phyloP scores from a whole-genome alignment of 2,888 invertebrate species.

The Standfussiana lucernea region DNA sequence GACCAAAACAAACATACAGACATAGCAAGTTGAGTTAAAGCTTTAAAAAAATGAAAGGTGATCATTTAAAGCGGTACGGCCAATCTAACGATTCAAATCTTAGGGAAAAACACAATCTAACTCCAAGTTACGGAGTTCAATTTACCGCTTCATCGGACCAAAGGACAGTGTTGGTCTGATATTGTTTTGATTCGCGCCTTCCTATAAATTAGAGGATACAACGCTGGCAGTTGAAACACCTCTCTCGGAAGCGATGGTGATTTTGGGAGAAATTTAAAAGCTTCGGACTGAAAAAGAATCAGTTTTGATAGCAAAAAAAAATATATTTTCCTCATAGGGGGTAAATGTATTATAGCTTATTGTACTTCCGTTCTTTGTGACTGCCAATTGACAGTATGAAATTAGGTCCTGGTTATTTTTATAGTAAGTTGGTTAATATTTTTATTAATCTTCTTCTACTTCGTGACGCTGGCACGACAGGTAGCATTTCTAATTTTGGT shows the following conservation, averaged over 20 bases:
- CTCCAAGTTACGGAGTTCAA: slow-evolving; percentile 34
- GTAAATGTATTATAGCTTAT: too few relatives aligned
- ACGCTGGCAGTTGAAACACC: not conserved
- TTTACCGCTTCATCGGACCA: slow-evolving; percentile 59
- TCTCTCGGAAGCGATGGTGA: not conserved
- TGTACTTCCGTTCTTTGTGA: too few relatives aligned
- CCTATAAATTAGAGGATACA: slow-evolving; percentile 38
- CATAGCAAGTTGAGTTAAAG: too few relatives aligned
- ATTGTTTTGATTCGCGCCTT: slow-evolving; percentile 38
- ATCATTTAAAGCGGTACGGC: not conserved
- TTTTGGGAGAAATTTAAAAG: slow-evolving; percentile 18
- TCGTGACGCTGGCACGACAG: too few relatives aligned
- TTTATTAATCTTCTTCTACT: too few relatives aligned
- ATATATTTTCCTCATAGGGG: too few relatives aligned
- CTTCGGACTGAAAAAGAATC: not conserved
- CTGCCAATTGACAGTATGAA: too few relatives aligned
- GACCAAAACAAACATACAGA: too few relatives aligned
- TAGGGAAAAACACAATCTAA: slow-evolving; percentile 23
- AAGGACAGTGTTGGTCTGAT: slow-evolving; percentile 32
- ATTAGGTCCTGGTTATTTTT: too few relatives aligned
- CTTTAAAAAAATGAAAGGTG: not conserved
- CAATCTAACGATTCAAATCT: not conserved
- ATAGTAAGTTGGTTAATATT: too few relatives aligned
- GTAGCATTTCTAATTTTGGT: too few relatives aligned
- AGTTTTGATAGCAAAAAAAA: too few relatives aligned